phyloP scores from a whole-genome alignment of 2,888 invertebrate species.

The Rhogogaster chlorosoma region DNA sequence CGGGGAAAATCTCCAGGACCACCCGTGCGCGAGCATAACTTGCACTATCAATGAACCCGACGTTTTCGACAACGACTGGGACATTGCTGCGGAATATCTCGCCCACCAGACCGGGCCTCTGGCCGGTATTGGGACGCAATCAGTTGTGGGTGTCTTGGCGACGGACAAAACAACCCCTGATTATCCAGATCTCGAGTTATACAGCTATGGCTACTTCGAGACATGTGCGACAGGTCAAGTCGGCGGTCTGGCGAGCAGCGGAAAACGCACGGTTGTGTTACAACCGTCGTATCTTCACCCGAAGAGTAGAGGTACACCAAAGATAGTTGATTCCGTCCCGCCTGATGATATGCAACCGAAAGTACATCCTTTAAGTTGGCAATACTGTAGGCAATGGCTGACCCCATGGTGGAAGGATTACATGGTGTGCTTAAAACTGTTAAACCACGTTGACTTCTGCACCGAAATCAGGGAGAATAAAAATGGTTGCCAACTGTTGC shows the following conservation, averaged over 20 bases:
- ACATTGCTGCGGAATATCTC: conserved; percentile 82
- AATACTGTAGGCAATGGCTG: too few relatives aligned
- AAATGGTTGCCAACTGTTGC: too few relatives aligned
- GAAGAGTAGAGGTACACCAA: conserved; percentile 82
- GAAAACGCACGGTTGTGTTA: conserved; percentile 62
- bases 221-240: conserved; percentile 79
- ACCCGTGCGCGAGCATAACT: conserved; percentile 81
- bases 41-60: conserved; percentile 79
- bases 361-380: too few relatives aligned
- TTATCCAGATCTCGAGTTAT: conserved; percentile 84
- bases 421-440: too few relatives aligned
- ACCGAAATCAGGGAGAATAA: too few relatives aligned
- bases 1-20: conserved; percentile 85
- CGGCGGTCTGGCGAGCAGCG: conserved; percentile 73
- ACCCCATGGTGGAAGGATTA: too few relatives aligned
- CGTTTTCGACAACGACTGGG: conserved; percentile 82
- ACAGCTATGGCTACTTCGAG: conserved; percentile 83
- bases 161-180: conserved; percentile 82
- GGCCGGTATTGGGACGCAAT: conserved; percentile 79
- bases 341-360: too few relatives aligned
- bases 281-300: conserved; percentile 82
- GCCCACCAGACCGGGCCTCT: conserved; percentile 82
- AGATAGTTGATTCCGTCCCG: too few relatives aligned
- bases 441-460: too few relatives aligned
- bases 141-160: conserved; percentile 80